Evolutionary conservation across 2,797 vertebrate genomes (phyloP).

Genomic region (Lindbergichthys nudifrons): DNA sequence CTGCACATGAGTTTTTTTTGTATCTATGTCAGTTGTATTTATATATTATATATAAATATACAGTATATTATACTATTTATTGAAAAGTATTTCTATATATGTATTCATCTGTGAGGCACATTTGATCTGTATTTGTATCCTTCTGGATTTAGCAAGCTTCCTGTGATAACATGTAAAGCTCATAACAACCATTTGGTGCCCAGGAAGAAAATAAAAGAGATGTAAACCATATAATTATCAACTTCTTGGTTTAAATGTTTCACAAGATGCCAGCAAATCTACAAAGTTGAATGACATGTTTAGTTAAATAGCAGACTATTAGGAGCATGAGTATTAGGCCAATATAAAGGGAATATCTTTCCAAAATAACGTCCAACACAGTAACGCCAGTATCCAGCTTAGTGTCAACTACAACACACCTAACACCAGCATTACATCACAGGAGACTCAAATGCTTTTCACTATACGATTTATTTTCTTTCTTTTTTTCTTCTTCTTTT

Average conservation of each 20-base stretch:
- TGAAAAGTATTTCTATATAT: neutral
- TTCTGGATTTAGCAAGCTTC: constrained; percentile 35
- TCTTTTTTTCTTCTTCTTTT: constrained; percentile 62
- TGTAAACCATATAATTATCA: constrained; percentile 29
- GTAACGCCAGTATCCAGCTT: constrained; percentile 53
- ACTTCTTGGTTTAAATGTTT: constrained; percentile 31
- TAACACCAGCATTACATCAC: constrained; percentile 72
- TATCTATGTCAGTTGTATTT: neutral
- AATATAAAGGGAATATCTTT: constrained; percentile 61
- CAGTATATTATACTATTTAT: neutral
- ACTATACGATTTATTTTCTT: constrained; percentile 59
- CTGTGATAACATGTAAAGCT: constrained; percentile 35
- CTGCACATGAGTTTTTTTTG: neutral
- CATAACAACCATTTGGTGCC: constrained; percentile 15
- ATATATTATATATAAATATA: too few species aligned
- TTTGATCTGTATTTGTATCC: constrained; percentile 40
- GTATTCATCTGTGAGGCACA: neutral
- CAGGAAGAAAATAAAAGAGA: constrained; percentile 34
- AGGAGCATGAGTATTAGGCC: constrained; percentile 47
- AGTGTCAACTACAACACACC: constrained; percentile 64
- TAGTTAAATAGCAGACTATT: constrained; percentile 52
- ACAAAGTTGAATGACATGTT: constrained; percentile 30
- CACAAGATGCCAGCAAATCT: constrained; percentile 41
- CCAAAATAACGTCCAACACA: constrained; percentile 65
- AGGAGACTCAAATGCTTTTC: constrained; percentile 53